phyloP scores from a whole-genome alignment of 2,797 vertebrate species.

The Mormyrops attenuatus region DNA sequence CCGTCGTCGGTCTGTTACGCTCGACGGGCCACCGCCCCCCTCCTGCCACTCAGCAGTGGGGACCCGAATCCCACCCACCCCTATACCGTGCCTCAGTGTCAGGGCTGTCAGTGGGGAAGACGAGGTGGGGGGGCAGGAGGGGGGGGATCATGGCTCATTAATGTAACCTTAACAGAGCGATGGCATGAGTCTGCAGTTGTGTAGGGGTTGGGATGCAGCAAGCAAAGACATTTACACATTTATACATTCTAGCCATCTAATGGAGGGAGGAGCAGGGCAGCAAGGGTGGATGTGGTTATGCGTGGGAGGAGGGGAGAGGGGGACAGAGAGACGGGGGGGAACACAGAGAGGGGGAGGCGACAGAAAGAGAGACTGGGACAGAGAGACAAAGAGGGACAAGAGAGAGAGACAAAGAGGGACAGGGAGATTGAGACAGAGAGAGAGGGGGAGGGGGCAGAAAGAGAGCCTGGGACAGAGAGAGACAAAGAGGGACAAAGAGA shows the following conservation, averaged over 20 bases:
- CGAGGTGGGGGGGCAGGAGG: background rate
- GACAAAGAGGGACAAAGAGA: background rate
- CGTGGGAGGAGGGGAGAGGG: background rate
- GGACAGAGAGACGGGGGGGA: background rate
- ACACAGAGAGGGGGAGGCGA: no score
- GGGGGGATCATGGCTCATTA: background rate
- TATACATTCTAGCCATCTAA: background rate
- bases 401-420: background rate
- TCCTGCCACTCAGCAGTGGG: background rate
- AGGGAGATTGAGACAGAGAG: no score
- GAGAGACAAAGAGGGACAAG: background rate
- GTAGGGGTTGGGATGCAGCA: background rate
- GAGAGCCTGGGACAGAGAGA: background rate
- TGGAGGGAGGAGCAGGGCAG: background rate
- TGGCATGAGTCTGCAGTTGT: background rate
- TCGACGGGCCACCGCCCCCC: background rate
- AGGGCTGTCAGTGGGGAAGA: background rate
- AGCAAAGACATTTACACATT: background rate
- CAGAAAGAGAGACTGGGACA: background rate
- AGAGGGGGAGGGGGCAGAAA: background rate
- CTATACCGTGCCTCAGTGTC: background rate
- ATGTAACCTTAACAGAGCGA: background rate
- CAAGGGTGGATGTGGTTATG: background rate
- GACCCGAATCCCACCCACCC: background rate
- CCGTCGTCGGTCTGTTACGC: constrained; percentile 7